Evolutionary conservation across 2,113 vertebrate genomes (phyloP).

Genomic region (Grantiella picta): DNA sequence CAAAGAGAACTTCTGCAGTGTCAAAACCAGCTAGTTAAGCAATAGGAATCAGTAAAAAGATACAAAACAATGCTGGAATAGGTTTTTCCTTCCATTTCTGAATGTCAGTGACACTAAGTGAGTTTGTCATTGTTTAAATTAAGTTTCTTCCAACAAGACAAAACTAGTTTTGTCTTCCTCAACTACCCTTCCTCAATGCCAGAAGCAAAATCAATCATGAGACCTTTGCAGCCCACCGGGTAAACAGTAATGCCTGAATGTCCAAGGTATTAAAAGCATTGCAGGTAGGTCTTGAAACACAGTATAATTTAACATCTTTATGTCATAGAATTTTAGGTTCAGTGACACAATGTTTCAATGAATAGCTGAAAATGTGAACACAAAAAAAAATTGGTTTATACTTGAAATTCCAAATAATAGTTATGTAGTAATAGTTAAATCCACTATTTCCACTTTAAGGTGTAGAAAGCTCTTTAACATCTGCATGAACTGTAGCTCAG

Average conservation of each 20-base stretch:
- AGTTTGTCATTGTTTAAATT: neutral
- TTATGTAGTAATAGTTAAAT: neutral
- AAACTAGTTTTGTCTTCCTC: neutral
- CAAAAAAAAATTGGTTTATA: neutral
- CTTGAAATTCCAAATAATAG: neutral
- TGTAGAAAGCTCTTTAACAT: neutral
- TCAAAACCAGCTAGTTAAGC: neutral
- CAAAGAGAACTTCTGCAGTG: neutral
- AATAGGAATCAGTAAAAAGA: neutral
- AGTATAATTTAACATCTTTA: neutral
- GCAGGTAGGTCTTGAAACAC: neutral
- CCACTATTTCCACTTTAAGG: neutral
- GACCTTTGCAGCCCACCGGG: neutral
- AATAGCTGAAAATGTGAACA: neutral
- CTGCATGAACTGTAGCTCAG: neutral
- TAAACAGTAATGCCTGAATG: neutral
- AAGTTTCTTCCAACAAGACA: neutral
- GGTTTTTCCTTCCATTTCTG: neutral
- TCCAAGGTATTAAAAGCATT: neutral
- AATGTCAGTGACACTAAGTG: neutral
- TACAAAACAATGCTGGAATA: neutral
- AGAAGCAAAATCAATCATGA: neutral
- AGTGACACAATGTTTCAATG: neutral
- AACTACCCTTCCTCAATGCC: neutral
- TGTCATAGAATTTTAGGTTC: neutral